phyloP scores from a whole-genome alignment of 92 coral and sea anemone species.

The Umimayanthus kanabou region DNA sequence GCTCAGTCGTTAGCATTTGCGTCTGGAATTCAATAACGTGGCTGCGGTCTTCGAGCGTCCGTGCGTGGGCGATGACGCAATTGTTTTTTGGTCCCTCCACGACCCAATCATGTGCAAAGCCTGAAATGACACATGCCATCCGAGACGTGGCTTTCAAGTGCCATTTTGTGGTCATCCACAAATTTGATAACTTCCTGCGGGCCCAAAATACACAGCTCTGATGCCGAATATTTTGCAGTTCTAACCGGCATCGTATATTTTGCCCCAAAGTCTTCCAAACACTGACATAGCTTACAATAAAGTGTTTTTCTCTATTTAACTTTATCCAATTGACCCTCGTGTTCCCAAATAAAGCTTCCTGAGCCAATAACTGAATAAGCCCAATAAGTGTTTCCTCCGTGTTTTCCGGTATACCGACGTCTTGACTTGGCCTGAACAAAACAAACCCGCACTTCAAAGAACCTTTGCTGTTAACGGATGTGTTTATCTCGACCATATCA shows the following conservation, averaged over 20 bases:
- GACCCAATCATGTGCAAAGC: not conserved
- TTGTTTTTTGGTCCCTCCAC: not conserved
- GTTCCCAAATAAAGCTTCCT: not conserved
- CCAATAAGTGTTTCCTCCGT: no score
- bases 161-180: conserved; percentile 5
- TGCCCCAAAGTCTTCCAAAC: not conserved
- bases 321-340: not conserved
- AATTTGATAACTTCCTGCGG: not conserved
- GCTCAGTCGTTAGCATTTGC: not conserved
- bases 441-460: not conserved
- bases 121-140: not conserved
- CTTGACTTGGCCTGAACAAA: conserved; percentile 3
- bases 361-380: not conserved
- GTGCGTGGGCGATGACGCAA: conserved; percentile 32
- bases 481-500: not conserved
- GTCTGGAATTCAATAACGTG: conserved; percentile 1
- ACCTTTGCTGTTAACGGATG: conserved; percentile 1
- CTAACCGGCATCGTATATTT: not conserved
- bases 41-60: not conserved
- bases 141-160: conserved; percentile 19
- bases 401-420: not conserved
- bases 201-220: not conserved
- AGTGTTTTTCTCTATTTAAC: not conserved
- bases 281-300: not conserved
- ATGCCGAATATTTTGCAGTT: not conserved